phyloP scores from a whole-genome alignment of 2,113 vertebrate genomes.

The Hepsetus odoe region DNA sequence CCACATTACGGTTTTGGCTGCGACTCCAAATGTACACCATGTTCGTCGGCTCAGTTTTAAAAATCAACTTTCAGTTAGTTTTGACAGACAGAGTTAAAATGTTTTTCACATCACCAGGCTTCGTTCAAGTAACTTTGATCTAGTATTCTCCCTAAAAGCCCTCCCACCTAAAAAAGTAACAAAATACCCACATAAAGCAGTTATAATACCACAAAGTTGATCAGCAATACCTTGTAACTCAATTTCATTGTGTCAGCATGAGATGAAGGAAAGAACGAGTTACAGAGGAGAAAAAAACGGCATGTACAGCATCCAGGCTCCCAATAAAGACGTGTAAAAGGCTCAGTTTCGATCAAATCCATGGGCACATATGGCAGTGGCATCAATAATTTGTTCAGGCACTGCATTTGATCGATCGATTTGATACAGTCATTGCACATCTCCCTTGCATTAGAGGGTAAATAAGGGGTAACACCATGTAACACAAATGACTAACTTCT shows the following conservation, averaged over 20 bases:
- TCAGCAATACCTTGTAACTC: background rate
- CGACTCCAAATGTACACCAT: background rate
- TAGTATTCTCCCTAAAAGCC: background rate
- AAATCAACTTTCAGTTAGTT: background rate
- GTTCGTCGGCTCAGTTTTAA: background rate
- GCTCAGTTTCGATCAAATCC: background rate
- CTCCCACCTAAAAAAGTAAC: background rate
- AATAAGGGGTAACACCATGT: constrained; percentile 4
- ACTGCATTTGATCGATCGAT: background rate
- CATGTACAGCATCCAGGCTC: no score
- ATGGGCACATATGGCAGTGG: background rate
- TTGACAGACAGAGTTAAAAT: background rate
- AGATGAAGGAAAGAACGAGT: constrained; percentile 26
- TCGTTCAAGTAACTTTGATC: background rate
- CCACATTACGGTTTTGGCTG: background rate
- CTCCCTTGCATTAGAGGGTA: constrained; percentile 42
- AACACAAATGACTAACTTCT: constrained; percentile 5
- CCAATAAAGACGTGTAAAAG: background rate
- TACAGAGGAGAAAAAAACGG: no score
- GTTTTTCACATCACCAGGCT: background rate
- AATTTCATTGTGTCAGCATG: background rate
- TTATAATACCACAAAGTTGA: constrained; percentile 13
- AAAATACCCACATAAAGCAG: background rate
- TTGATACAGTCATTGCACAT: constrained; percentile 41
- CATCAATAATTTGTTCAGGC: constrained; percentile 20